Percentiles rank a stretch among this genome's conserved stretches.
phyloP scores from a whole-genome alignment of 2,797 vertebrate species.

The Lateolabrax maculatus region DNA sequence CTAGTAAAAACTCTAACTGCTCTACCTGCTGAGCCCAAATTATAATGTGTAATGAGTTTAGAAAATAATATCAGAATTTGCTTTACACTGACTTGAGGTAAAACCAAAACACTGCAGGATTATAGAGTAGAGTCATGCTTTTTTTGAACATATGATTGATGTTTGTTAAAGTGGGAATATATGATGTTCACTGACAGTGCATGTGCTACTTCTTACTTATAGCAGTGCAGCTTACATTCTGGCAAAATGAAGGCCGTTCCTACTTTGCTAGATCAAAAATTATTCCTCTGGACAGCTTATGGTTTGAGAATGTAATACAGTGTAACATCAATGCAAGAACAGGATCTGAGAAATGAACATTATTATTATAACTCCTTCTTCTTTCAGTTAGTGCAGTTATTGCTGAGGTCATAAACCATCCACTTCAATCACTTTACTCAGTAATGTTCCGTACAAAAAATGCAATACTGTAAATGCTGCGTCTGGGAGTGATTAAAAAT shows the following conservation, averaged over 20 bases:
- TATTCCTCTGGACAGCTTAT: not conserved
- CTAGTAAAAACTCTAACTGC: too few species aligned
- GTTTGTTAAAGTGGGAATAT: not conserved
- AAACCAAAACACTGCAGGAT: too few species aligned
- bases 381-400: slow-evolving; percentile 18
- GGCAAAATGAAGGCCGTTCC: not conserved
- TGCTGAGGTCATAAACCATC: slow-evolving; percentile 24
- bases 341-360: slow-evolving; percentile 19
- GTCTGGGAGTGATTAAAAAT: slow-evolving; percentile 30
- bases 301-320: slow-evolving; percentile 1
- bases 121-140: too few species aligned
- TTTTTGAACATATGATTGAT: not conserved
- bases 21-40: too few species aligned
- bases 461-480: not conserved
- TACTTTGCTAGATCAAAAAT: slow-evolving; percentile 7
- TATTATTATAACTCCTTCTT: slow-evolving; percentile 12
- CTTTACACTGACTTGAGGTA: too few species aligned
- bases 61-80: too few species aligned
- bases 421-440: slow-evolving; percentile 30
- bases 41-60: too few species aligned
- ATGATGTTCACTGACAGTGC: not conserved
- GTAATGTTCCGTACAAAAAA: slow-evolving; percentile 27
- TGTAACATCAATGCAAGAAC: slow-evolving; percentile 19
- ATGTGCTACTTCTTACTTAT: not conserved
- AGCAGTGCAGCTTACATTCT: not conserved